Evolutionary conservation across 2,888 invertebrate species (phyloP), one percentile per base, ranked within the genome.

Genomic region (Drymonia ruficornis): DNA sequence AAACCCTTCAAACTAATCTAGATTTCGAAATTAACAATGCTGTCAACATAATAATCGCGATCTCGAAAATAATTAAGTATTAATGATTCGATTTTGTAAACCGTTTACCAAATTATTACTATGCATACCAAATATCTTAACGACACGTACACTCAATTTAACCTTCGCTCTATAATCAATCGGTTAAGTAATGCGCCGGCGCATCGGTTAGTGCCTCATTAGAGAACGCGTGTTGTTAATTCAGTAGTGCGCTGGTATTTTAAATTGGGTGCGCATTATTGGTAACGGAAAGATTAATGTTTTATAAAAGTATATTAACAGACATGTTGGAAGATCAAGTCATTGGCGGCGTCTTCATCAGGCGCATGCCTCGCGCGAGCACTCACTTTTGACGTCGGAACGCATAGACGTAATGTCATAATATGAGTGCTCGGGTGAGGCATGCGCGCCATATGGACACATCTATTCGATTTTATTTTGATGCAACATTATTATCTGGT

Each of bases 151-250:
- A 67, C 63, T 58, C 57, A 54, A 60, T 65, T 67, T 57, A 65
- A 66, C 59, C 60, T 50, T 45, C 50, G 53, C 63, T 70, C 71
- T 65, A 69, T 19, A 70, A 60, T 68, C 69, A 67, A 71, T 67
- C 54, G 62, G 68, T 67, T 65, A 65, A 63, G 64, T 67, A 61
- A 65, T 43, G 38, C 66, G 45, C 63, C 60, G 56, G 70, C 61
- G 58, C 53, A 29, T 34, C 31, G 42, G 45, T 59, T 52, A 66
- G 49, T 61, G 50, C 56, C 55, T 71, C 61, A 69, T 69, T 67
- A 69, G 46, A 61, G 42, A 36, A 18, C 46, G 52, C 55, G 67
- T 60, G 55, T 54, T 29, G 28, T 55, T 40, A 55, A 56, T 65
- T 28, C 28, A 44, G 18, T 44, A 23, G 36, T 40, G 16, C 19